Evolutionary conservation across 2,797 vertebrate genomes (phyloP).

Genomic region (Xerus rutilus): DNA sequence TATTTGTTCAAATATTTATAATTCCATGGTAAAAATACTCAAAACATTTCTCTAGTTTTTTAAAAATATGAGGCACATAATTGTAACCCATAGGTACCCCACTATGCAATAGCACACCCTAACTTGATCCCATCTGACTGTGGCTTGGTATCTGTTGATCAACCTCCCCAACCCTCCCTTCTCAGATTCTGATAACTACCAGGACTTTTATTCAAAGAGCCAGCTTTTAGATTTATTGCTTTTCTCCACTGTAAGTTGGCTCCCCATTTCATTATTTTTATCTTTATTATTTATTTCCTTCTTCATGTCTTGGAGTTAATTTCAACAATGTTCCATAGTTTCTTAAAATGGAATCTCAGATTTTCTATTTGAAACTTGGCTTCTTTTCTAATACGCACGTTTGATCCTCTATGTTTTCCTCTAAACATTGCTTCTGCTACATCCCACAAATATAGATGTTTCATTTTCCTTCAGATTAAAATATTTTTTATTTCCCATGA

Average conservation of each 20-base stretch:
- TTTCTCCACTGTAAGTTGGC: background rate
- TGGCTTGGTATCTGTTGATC: background rate
- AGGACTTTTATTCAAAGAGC: background rate
- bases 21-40: background rate
- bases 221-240: background rate
- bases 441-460: background rate
- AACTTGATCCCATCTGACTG: background rate
- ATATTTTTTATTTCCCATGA: background rate
- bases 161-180: too few relatives aligned
- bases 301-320: background rate
- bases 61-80: background rate
- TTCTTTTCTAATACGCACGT: slow-evolving; percentile 4
- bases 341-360: background rate
- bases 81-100: background rate
- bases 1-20: background rate
- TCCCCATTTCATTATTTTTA: background rate
- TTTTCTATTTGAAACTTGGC: background rate
- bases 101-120: background rate
- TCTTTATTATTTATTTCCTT: background rate
- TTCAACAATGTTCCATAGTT: background rate
- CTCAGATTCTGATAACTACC: background rate
- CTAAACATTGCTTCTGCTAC: background rate
- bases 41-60: background rate
- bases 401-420: background rate
- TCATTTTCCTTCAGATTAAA: background rate